phyloP scores from a whole-genome alignment of 2,888 invertebrate genomes.

The Tridacna crocea region DNA sequence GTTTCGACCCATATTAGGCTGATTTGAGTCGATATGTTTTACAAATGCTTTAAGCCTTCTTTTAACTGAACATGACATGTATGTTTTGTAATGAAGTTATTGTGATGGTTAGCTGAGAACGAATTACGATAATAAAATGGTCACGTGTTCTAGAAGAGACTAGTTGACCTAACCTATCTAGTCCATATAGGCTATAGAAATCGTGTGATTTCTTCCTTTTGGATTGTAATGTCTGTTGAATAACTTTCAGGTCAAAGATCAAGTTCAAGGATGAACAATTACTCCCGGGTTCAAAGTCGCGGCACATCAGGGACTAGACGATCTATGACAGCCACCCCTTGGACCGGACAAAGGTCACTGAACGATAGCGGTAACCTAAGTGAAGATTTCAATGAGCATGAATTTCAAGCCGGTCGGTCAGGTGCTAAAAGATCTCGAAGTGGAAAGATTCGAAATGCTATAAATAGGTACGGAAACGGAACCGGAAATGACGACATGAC shows the following conservation, averaged over 20 bases:
- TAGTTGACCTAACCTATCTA: too few species aligned
- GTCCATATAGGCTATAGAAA: too few species aligned
- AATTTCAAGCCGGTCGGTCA: background rate
- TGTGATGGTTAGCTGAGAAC: too few species aligned
- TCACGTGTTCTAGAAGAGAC: too few species aligned
- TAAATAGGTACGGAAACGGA: background rate
- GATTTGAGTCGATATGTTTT: too few species aligned
- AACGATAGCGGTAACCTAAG: slow-evolving; percentile 1
- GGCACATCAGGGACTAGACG: background rate
- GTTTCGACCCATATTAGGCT: too few species aligned
- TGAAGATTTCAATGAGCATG: background rate
- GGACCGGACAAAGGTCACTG: background rate
- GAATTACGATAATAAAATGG: too few species aligned
- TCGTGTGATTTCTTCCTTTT: too few species aligned
- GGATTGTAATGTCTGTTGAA: too few species aligned
- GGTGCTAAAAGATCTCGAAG: slow-evolving; percentile 5
- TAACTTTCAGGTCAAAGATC: slow-evolving; percentile 13
- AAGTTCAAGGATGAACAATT: background rate
- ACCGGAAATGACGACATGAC: background rate
- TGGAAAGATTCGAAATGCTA: background rate
- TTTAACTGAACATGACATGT: too few species aligned
- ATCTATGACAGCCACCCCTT: background rate
- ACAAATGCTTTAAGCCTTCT: too few species aligned
- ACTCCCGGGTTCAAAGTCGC: background rate
- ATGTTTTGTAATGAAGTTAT: too few species aligned